A percentile compares a stretch with the other conserved stretches of the same genome.
Conservation (phyloP, 2,797 vertebrate species). For the Liasis olivaceus region DNA sequence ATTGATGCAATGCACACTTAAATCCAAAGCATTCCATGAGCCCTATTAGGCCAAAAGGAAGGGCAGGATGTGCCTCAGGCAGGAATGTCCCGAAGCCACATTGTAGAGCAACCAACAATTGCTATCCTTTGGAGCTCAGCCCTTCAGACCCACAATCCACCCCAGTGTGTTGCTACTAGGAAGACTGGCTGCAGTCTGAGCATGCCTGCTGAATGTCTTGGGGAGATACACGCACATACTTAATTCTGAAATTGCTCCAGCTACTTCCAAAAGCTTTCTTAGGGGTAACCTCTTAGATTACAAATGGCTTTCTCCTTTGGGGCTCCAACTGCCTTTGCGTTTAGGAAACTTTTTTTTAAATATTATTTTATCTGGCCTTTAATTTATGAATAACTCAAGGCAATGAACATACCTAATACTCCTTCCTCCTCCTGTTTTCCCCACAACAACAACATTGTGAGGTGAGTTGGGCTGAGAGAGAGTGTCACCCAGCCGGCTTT, state of each 20-base stretch:
- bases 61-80: not conserved
- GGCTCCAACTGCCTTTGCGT: not conserved
- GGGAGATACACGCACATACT: not conserved
- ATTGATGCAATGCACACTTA: not conserved
- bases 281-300: not conserved
- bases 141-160: not conserved
- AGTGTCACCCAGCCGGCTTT: too few species aligned
- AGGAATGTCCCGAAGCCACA: not conserved
- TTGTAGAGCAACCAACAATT: not conserved
- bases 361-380: too few species aligned
- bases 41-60: not conserved
- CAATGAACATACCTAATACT: too few species aligned
- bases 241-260: not conserved
- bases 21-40: not conserved
- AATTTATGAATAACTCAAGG: too few species aligned
- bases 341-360: not conserved
- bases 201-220: not conserved
- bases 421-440: too few species aligned
- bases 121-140: not conserved
- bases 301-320: not conserved
- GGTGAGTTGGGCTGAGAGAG: too few species aligned
- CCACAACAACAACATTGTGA: too few species aligned
- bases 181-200: not conserved
- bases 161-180: not conserved
- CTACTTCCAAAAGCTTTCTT: not conserved